Conservation (phyloP, 2,888 invertebrate genomes). For the Stratiomys singularior region DNA sequence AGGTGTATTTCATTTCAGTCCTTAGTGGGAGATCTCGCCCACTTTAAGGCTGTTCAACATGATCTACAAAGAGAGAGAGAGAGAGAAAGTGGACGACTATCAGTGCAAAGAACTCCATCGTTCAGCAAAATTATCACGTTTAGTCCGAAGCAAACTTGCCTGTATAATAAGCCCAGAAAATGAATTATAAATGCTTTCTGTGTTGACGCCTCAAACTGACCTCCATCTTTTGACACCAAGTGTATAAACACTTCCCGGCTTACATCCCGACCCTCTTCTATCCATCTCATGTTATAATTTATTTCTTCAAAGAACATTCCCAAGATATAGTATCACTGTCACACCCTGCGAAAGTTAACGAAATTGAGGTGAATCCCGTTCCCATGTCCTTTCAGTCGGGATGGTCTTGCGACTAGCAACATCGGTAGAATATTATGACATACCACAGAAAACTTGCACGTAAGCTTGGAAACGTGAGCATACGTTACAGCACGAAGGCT, state of each 20-base stretch:
- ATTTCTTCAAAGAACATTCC: neutral
- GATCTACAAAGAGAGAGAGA: no score
- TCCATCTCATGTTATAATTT: neutral
- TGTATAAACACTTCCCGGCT: neutral
- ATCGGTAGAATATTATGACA: neutral
- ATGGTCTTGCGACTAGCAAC: neutral
- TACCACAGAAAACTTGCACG: conserved; percentile 5
- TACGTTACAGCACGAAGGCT: neutral
- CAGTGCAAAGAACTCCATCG: no score
- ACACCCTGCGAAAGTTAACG: neutral
- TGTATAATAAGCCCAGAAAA: no score
- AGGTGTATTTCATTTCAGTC: neutral
- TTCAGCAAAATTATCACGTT: no score
- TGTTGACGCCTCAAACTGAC: no score
- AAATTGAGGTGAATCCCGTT: neutral
- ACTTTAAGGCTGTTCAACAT: no score
- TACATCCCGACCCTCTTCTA: neutral
- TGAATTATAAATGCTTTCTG: no score
- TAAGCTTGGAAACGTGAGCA: conserved; percentile 23
- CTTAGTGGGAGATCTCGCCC: no score
- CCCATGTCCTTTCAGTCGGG: neutral
- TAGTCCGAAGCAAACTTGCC: no score
- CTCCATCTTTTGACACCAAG: no score
- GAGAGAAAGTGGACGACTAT: no score
- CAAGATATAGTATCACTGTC: neutral